phyloP scores from a whole-genome alignment of 2,888 invertebrate genomes.

The Andricus quercusramuli region DNA sequence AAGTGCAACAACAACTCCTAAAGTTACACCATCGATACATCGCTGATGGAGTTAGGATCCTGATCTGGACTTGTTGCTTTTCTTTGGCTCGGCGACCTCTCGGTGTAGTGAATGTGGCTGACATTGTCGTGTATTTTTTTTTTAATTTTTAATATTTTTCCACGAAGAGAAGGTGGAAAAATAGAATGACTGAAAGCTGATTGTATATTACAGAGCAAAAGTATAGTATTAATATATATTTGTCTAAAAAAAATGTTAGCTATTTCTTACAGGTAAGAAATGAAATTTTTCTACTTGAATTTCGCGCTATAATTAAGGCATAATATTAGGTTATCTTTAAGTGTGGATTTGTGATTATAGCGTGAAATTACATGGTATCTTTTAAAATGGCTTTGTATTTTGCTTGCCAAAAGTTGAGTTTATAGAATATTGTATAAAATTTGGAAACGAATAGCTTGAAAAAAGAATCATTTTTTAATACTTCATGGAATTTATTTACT shows the following conservation, averaged over 20 bases:
- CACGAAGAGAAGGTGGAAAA: neutral
- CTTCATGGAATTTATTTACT: neutral
- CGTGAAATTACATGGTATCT: neutral
- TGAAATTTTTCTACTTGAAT: neutral
- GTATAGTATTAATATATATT: neutral
- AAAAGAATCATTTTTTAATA: neutral
- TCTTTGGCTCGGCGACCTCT: neutral
- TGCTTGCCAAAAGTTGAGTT: neutral
- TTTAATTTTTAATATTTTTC: constrained; percentile 1
- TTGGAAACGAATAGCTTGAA: neutral
- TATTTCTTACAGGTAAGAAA: neutral
- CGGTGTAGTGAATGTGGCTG: constrained; percentile 7
- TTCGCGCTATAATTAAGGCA: neutral
- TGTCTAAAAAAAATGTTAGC: neutral
- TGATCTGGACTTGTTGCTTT: constrained; percentile 17
- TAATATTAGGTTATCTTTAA: neutral
- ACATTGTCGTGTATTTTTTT: neutral
- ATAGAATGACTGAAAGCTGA: neutral
- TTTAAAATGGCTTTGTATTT: neutral
- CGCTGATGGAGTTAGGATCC: constrained; percentile 55
- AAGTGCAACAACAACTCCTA: constrained; percentile 53
- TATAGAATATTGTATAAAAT: neutral
- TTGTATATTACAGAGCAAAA: neutral
- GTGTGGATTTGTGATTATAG: no score
- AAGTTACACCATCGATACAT: constrained; percentile 57